Percentiles rank a stretch among this genome's conserved stretches.
Conservation (phyloP, 2,113 vertebrate species). For the Dromas ardeola region DNA sequence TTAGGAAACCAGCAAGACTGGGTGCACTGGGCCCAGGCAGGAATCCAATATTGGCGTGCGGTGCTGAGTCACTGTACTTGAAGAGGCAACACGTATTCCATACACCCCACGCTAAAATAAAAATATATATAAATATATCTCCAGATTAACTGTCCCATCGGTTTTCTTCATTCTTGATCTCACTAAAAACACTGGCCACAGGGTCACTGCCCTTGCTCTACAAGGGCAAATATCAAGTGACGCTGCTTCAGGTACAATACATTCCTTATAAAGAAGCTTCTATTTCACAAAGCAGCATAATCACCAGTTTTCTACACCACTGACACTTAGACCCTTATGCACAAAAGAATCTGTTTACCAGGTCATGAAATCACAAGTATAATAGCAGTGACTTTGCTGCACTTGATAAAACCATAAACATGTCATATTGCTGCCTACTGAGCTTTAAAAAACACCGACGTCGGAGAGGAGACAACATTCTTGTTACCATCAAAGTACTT, state of each 20-base stretch:
- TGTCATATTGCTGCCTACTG: constrained; percentile 52
- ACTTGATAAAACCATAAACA: background rate
- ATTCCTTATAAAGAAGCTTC: background rate
- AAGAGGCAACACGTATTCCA: background rate
- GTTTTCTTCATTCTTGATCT: background rate
- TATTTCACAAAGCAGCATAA: constrained; percentile 24
- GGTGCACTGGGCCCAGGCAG: background rate
- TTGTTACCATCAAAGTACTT: background rate
- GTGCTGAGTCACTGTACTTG: background rate
- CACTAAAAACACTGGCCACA: background rate
- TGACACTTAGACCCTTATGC: constrained; percentile 16
- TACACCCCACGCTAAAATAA: background rate
- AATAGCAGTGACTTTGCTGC: constrained; percentile 13
- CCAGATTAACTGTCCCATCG: background rate
- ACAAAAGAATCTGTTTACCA: constrained; percentile 51
- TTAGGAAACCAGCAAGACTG: background rate
- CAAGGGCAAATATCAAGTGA: constrained; percentile 32
- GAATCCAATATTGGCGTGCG: background rate
- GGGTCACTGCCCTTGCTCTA: background rate
- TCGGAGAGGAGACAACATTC: background rate
- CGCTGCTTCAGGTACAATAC: background rate
- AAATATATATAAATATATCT: background rate
- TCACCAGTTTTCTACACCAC: constrained; percentile 13
- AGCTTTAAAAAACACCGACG: background rate
- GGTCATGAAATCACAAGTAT: constrained; percentile 61